Evolutionary conservation across 2,113 vertebrate species (phyloP), one percentile per base, ranked within the genome.

Genomic region (Miniopterus natalensis): DNA sequence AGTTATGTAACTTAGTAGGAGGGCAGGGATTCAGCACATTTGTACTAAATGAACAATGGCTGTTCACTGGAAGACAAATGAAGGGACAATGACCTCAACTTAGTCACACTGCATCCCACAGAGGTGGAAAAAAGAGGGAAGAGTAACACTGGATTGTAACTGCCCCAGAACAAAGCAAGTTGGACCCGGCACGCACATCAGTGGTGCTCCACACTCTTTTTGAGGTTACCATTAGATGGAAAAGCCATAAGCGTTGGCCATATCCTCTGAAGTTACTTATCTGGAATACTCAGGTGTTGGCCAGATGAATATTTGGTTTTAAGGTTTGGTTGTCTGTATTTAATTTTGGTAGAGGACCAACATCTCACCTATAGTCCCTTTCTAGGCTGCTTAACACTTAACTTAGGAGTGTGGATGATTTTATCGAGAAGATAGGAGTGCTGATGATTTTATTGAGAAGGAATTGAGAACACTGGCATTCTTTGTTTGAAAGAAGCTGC

Each of bases 301-400:
- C 92, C 94, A 96, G 81, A 97, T 84, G 80, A 97, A 79, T 66
- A 51, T 81, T 42, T 36, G 51, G 36, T 63, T 94, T 95, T 94
- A 12, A 59, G 91, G 49, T 88, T 71, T 17, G 80, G 84, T 78
- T 95, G 75, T 84, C 95, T 96, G 84, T 95, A 97, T 96, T 96
- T 92, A 77, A 95, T 95, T 98, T 97, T 70, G 95, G 61, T 55
- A 29, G 73, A 92, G 66, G 90, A 95, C 63, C 95, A 89, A 90
- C 61, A 78, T 47, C 61, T 90, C 40, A 59, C 75, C 74, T 83
- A 40, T 6, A 73, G 63, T 31, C 6, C 86, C 80, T 79, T 79
- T 94, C 36, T 55, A 94, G 74, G 36, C 20, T 89, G 84, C 73
- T 85, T 84, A 92, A 45, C 23, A 78, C 68, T 59, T 63, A 25